Conservation (phyloP, 2,113 vertebrate species). For the Todiramphus saurophagus region DNA sequence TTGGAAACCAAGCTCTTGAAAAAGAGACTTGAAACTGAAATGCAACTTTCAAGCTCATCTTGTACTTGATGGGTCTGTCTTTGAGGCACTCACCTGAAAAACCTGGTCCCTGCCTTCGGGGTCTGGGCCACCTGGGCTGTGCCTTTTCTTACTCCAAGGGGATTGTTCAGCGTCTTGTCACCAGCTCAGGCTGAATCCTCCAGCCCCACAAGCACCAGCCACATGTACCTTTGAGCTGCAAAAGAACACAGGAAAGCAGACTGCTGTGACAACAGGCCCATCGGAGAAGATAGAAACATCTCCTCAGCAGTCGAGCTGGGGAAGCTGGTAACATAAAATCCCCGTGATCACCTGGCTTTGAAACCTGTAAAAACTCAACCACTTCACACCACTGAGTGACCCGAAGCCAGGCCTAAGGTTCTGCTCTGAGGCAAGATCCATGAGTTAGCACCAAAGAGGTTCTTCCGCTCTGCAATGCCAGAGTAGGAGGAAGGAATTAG, state of each 20-base stretch:
- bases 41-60: not conserved
- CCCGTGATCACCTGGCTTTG: not conserved
- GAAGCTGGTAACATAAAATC: not conserved
- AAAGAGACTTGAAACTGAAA: not conserved
- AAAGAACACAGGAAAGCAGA: not conserved
- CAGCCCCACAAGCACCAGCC: not conserved
- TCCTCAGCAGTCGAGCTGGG: not conserved
- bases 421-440: not conserved
- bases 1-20: not conserved
- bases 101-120: not conserved
- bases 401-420: rapidly evolving
- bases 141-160: not conserved
- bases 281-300: not conserved
- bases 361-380: not conserved
- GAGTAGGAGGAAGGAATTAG: slow-evolving; percentile 2
- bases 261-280: not conserved
- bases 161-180: not conserved
- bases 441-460: not conserved
- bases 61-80: not conserved
- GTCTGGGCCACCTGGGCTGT: not conserved
- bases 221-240: not conserved
- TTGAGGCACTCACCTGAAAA: not conserved
- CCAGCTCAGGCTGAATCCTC: not conserved
- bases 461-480: not conserved
- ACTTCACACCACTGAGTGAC: not conserved